Evolutionary conservation across 2,113 vertebrate genomes (phyloP).

Genomic region (Maccullochella peelii): DNA sequence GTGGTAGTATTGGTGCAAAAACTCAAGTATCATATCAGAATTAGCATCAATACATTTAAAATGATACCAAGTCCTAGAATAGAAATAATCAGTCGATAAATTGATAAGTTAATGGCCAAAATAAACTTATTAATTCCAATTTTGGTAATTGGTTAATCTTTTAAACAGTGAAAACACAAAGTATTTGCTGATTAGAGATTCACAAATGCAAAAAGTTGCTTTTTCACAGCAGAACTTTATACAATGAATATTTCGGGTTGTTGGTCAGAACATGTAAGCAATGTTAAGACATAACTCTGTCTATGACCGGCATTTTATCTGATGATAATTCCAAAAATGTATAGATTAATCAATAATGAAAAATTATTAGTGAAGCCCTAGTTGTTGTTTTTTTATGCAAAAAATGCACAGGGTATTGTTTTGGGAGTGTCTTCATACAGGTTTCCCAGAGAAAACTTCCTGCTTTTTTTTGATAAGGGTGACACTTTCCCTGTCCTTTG

Average conservation of each 20-base stretch:
- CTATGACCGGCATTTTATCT: background rate
- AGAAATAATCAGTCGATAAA: background rate
- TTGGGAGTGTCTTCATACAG: background rate
- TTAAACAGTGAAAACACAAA: background rate
- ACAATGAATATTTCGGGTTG: background rate
- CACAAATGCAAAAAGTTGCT: background rate
- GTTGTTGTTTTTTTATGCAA: background rate
- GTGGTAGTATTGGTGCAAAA: background rate
- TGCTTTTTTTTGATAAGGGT: constrained; percentile 5
- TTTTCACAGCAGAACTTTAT: background rate
- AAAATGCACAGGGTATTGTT: background rate
- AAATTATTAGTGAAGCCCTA: background rate
- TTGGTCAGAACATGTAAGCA: background rate
- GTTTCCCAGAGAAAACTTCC: background rate
- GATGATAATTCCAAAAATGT: background rate
- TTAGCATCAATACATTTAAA: background rate
- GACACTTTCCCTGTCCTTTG: constrained; percentile 31
- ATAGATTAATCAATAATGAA: background rate
- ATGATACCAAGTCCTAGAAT: background rate
- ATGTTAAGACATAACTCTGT: background rate
- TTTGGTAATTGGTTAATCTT: background rate
- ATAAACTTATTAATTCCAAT: background rate
- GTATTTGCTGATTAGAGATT: background rate
- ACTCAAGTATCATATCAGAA: background rate
- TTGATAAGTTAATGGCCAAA: background rate